A percentile compares a stretch with the other conserved stretches of the same genome.
phyloP scores from a whole-genome alignment of 2,888 invertebrate species.

The Rhaphigaster nebulosa region DNA sequence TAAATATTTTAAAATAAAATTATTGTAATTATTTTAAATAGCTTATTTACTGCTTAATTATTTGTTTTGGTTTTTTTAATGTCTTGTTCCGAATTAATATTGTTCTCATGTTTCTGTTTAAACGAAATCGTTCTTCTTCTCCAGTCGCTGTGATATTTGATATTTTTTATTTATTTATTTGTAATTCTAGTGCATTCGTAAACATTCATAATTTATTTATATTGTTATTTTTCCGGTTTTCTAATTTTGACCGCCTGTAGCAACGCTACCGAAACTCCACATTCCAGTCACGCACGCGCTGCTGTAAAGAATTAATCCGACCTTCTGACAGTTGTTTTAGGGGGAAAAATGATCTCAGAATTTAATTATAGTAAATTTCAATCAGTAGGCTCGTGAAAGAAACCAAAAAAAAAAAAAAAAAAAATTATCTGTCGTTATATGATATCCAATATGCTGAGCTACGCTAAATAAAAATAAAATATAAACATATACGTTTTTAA shows the following conservation, averaged over 20 bases:
- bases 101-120: no score
- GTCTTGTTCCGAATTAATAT: no score
- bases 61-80: no score
- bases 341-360: conserved; percentile 4
- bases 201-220: neutral
- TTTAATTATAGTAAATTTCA: conserved; percentile 22
- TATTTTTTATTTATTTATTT: neutral
- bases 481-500: neutral
- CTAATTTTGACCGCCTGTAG: neutral
- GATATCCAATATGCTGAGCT: neutral
- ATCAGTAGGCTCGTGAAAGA: neutral
- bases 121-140: no score
- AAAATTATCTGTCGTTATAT: neutral
- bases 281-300: neutral
- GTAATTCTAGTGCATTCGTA: neutral
- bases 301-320: neutral
- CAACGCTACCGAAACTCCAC: neutral
- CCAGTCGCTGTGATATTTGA: neutral
- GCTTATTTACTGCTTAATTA: no score
- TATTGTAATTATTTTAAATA: no score
- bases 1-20: no score
- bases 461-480: neutral
- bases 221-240: neutral
- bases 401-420: neutral
- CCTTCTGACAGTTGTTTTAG: neutral